Conservation (phyloP, 2,797 vertebrate genomes). For the Gila robusta region DNA sequence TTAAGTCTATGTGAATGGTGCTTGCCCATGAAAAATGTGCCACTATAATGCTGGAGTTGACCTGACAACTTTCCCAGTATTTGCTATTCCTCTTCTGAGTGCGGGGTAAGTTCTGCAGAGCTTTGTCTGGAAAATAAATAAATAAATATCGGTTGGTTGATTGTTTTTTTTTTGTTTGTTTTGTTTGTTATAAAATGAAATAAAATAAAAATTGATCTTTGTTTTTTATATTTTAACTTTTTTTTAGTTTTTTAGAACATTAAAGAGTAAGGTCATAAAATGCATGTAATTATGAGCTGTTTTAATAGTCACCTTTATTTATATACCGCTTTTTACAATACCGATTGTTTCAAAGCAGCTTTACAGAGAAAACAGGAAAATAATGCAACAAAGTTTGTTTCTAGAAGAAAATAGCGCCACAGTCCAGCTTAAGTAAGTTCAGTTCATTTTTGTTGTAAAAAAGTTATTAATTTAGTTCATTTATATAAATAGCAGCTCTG, state of each 20-base stretch:
- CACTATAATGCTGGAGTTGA: neutral
- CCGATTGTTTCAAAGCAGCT: too few relatives aligned
- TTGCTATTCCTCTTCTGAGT: neutral
- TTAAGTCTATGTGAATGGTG: neutral
- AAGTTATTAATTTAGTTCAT: too few relatives aligned
- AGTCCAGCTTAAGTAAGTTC: too few relatives aligned
- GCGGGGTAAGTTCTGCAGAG: neutral
- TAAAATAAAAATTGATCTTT: neutral
- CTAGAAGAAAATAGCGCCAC: too few relatives aligned
- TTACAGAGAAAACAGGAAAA: too few relatives aligned
- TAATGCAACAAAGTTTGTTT: too few relatives aligned
- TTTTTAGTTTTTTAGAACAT: neutral
- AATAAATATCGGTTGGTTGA: neutral
- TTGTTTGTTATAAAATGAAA: neutral
- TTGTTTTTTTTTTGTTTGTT: rapidly evolving
- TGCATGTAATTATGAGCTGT: neutral
- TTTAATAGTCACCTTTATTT: too few relatives aligned
- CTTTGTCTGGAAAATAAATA: neutral
- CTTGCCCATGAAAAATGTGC: neutral
- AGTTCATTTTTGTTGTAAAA: too few relatives aligned
- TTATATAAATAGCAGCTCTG: too few relatives aligned
- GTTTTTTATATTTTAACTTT: too few relatives aligned
- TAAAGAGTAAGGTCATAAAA: neutral
- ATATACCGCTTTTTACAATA: too few relatives aligned
- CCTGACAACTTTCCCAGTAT: neutral